Percentiles rank a stretch among this genome's conserved stretches.
phyloP scores from a whole-genome alignment of 2,113 vertebrate genomes.

The Collichthys lucidus region DNA sequence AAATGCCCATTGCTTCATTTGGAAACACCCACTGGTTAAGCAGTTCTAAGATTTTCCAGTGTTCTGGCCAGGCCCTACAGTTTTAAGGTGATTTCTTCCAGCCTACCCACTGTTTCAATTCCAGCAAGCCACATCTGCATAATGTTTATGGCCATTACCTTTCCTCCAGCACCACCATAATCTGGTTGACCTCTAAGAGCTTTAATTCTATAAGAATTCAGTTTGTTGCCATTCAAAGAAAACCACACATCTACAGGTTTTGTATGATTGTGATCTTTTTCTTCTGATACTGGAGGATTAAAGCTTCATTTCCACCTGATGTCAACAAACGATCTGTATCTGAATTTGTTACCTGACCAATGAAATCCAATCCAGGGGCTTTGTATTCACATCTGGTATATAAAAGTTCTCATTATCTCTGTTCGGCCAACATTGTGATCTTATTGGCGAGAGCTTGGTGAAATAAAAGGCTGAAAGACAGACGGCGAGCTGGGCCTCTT shows the following conservation, averaged over 20 bases:
- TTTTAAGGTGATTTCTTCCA: conserved; percentile 28
- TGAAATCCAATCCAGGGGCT: too few relatives aligned
- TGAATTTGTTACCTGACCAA: not conserved
- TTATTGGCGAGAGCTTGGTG: too few relatives aligned
- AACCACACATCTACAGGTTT: not conserved
- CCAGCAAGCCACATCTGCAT: not conserved
- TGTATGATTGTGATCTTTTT: not conserved
- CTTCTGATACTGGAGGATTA: not conserved
- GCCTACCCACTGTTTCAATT: not conserved
- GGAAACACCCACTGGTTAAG: conserved; percentile 22
- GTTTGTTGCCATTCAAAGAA: not conserved
- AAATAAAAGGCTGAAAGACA: too few relatives aligned
- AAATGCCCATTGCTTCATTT: conserved; percentile 39
- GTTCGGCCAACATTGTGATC: not conserved
- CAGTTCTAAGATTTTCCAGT: conserved; percentile 21
- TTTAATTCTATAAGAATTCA: too few relatives aligned
- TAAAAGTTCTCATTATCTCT: not conserved
- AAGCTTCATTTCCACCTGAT: not conserved
- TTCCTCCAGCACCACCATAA: not conserved
- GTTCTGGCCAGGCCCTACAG: not conserved
- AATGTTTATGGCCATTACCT: not conserved
- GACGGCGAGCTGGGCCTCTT: too few relatives aligned
- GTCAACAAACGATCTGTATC: not conserved
- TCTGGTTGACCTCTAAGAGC: not conserved
- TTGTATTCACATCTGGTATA: not conserved